A percentile compares a stretch with the other conserved stretches of the same genome.
Evolutionary conservation across 2,113 vertebrate species (phyloP).

Genomic region (Shinisaurus crocodilurus): DNA sequence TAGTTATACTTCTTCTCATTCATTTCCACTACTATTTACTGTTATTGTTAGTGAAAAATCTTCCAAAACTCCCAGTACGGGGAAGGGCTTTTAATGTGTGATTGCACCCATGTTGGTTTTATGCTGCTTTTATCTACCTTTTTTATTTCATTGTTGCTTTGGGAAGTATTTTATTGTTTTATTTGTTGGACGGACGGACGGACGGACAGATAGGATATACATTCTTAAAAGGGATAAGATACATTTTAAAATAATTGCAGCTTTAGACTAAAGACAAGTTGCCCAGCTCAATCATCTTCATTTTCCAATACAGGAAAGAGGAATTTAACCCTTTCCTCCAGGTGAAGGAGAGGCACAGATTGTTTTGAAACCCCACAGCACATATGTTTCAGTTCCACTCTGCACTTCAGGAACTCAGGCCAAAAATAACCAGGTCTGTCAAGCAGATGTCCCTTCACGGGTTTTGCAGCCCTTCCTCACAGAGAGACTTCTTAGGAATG

Average conservation of each 20-base stretch:
- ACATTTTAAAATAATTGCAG: neutral
- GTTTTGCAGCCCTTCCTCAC: slow-evolving; percentile 15
- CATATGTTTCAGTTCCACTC: slow-evolving; percentile 27
- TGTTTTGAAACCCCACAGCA: slow-evolving; percentile 20
- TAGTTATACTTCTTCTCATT: neutral
- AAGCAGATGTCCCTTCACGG: slow-evolving; percentile 53
- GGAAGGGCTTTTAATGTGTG: neutral
- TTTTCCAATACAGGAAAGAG: slow-evolving; percentile 26
- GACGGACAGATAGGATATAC: neutral
- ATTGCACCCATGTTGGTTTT: neutral
- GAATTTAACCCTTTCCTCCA: slow-evolving; percentile 30
- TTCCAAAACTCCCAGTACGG: neutral
- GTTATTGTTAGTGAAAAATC: neutral
- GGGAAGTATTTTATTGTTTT: neutral
- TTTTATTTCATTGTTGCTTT: neutral
- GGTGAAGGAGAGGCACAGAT: slow-evolving; percentile 12
- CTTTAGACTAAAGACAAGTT: neutral
- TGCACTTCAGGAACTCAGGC: slow-evolving; percentile 17
- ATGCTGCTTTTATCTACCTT: neutral
- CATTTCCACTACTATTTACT: neutral
- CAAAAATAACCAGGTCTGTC: slow-evolving; percentile 27
- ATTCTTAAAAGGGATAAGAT: neutral
- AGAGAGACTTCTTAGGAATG: slow-evolving; percentile 19
- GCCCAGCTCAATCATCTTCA: neutral
- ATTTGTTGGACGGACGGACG: neutral